Evolutionary conservation across 2,797 vertebrate genomes (phyloP), one percentile per base, ranked within the genome.

Genomic region (Trachops cirrhosus): DNA sequence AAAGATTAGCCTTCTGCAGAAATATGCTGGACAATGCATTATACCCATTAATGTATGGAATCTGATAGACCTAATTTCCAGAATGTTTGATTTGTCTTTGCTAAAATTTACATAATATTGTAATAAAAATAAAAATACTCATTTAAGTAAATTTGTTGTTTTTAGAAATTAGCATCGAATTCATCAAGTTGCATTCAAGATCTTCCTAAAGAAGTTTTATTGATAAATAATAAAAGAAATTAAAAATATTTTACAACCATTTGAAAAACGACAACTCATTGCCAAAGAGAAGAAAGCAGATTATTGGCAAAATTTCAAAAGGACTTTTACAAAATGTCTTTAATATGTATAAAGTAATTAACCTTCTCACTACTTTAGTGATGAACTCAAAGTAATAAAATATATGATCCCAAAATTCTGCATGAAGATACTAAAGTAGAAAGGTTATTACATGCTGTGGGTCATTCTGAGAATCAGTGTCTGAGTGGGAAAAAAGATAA

Each of bases 81-180:
- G 83, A 97, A 94, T 77, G 59, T 75, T 94, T 97, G 91, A 86
- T 44, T 87, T 85, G 37, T 79, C 77, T 52, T 94, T 89, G 22
- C 48, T 97, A 97, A 96, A 95, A 87, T 89, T 86, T 96, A 91
- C 48, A 92, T 93, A 41, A 54, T 59, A 80, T 67, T 94, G 21
- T 39, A 96, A 32, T 79, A 86, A 90, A 97, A 97, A 89, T 86
- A 16, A 97, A 97, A 97, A 70, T 67, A 84, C 70, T 12, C 34
- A 64, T 92, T 57, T 96, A 85, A 74, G 73, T 73, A 96, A 90
- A 85, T 67, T 37, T 90, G 86, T 92, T 91, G 18, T 70, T 86
- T 91, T 59, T 24, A 83, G 7, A 86, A 93, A 90, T 92, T 86
- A 94, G 24, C 24, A 19, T 78, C 91, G 67, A 95, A 86, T 97